phyloP scores from a whole-genome alignment of 2,797 vertebrate species.

The Poecilia wingei region DNA sequence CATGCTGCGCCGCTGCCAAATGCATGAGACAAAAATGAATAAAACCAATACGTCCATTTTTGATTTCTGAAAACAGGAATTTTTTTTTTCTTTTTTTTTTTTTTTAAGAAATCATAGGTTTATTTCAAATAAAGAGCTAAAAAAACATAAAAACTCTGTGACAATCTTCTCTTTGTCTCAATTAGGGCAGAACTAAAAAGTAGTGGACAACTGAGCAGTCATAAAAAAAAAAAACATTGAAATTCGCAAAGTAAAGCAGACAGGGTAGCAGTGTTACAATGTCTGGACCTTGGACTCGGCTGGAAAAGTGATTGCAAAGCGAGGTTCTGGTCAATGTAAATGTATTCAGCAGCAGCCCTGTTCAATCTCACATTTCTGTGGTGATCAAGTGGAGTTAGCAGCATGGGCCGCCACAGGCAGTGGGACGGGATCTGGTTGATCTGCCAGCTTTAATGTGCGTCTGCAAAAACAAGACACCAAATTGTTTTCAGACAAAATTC shows the following conservation, averaged over 20 bases:
- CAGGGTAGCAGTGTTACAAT: neutral
- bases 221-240: neutral
- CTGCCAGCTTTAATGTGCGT: neutral
- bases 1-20: neutral
- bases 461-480: neutral
- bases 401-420: neutral
- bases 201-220: neutral
- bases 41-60: neutral
- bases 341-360: neutral
- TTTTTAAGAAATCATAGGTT: neutral
- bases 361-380: neutral
- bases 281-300: neutral
- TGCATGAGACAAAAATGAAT: neutral
- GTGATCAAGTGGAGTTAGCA: conserved; percentile 1
- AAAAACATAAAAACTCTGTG: neutral
- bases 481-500: neutral
- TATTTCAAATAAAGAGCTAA: neutral
- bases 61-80: neutral
- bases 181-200: neutral
- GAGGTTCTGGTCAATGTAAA: neutral
- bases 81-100: neutral
- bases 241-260: neutral
- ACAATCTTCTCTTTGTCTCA: neutral
- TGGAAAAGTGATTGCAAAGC: neutral
- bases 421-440: neutral